Evolutionary conservation across 2,888 invertebrate genomes (phyloP).

Genomic region (Hyppa rectilinea): DNA sequence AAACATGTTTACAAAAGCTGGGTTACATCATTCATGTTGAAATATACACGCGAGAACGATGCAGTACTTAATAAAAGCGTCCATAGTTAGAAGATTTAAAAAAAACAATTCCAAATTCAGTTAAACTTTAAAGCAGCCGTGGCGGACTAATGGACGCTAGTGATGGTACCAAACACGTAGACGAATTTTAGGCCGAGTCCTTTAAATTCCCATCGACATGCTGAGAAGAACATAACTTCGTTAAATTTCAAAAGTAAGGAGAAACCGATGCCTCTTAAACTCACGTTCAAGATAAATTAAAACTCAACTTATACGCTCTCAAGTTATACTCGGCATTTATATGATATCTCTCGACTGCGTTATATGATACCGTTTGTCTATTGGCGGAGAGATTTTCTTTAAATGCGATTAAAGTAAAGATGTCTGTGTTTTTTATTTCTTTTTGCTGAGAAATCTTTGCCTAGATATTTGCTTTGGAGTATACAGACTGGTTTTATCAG

Average conservation of each 20-base stretch:
- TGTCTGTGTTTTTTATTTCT: not conserved
- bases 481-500: not conserved
- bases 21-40: no score
- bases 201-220: no score
- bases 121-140: no score
- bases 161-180: no score
- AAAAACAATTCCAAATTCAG: no score
- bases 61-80: no score
- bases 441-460: not conserved
- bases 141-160: no score
- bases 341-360: constrained; percentile 62
- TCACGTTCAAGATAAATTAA: constrained; percentile 70
- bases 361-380: constrained; percentile 53
- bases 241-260: constrained; percentile 71
- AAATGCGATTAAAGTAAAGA: constrained; percentile 30
- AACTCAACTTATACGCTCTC: constrained; percentile 57
- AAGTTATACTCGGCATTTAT: constrained; percentile 63
- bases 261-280: constrained; percentile 69
- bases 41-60: no score
- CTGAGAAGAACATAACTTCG: constrained; percentile 63
- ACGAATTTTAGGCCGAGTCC: no score
- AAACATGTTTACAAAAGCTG: no score
- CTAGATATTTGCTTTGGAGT: not conserved
- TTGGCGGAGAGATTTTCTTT: constrained; percentile 33
- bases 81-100: no score